A percentile compares a stretch with the other conserved stretches of the same genome.
Evolutionary conservation across 2,113 vertebrate genomes (phyloP).

Genomic region (Semnornis frantzii): DNA sequence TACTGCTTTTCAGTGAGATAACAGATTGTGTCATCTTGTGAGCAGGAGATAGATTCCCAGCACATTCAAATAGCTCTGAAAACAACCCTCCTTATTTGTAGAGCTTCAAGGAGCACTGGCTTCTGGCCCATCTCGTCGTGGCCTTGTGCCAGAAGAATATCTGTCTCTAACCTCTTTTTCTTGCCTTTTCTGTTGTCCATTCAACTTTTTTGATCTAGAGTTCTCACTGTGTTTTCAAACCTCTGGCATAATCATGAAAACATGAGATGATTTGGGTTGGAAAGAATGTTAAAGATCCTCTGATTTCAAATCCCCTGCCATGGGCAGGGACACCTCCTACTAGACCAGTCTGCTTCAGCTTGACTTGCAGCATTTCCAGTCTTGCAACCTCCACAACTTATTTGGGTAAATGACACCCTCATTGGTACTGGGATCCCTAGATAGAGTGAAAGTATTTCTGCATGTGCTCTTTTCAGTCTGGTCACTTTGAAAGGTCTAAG

Average conservation of each 20-base stretch:
- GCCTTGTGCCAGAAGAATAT: neutral
- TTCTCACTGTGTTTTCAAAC: neutral
- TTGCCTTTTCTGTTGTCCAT: neutral
- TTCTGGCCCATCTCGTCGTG: neutral
- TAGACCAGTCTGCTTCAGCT: too few relatives aligned
- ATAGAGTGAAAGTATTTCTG: neutral
- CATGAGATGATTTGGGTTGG: too few relatives aligned
- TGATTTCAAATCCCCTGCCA: too few relatives aligned
- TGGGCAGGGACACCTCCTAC: too few relatives aligned
- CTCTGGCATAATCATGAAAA: neutral
- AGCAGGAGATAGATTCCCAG: neutral
- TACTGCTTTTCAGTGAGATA: neutral
- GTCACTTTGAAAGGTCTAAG: neutral
- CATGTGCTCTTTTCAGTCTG: neutral
- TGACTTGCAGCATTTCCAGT: too few relatives aligned
- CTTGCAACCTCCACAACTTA: too few relatives aligned
- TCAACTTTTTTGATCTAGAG: neutral
- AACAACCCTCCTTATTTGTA: neutral
- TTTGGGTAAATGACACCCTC: neutral
- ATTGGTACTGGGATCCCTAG: neutral
- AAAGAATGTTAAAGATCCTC: too few relatives aligned
- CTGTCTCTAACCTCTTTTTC: neutral
- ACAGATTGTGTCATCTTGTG: neutral
- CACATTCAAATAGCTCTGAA: neutral
- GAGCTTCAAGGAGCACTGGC: accelerated